Evolutionary conservation across 2,113 vertebrate species (phyloP).

Genomic region (zebrafish (Danio rerio)): DNA sequence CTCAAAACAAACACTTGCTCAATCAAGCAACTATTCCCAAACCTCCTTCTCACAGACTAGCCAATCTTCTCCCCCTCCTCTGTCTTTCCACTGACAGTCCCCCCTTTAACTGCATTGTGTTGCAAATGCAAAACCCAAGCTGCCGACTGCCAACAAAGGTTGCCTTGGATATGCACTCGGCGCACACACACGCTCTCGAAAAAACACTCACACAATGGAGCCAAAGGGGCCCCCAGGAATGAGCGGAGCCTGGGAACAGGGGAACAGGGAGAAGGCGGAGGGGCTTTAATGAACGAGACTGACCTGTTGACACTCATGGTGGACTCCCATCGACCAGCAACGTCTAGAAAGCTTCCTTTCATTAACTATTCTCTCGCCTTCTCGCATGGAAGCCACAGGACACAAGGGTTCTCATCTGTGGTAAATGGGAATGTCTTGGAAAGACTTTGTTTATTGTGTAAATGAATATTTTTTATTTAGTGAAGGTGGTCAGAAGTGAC

Average conservation of each 20-base stretch:
- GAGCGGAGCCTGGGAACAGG: conserved; percentile 61
- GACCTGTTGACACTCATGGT: conserved; percentile 56
- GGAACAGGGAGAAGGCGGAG: conserved; percentile 29
- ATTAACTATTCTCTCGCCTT: conserved; percentile 26
- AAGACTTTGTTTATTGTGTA: too few relatives aligned
- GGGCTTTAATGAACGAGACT: conserved; percentile 50
- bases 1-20: conserved; percentile 45
- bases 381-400: not conserved
- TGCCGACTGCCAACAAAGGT: conserved; percentile 57
- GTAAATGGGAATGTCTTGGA: too few relatives aligned
- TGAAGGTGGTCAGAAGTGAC: too few relatives aligned
- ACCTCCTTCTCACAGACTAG: conserved; percentile 38
- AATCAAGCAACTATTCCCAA: conserved; percentile 49
- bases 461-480: too few relatives aligned
- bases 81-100: conserved; percentile 8
- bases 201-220: conserved; percentile 50
- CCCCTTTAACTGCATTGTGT: conserved; percentile 56
- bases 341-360: conserved; percentile 32
- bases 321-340: conserved; percentile 38
- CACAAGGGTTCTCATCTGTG: too few relatives aligned
- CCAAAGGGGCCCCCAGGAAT: conserved; percentile 58
- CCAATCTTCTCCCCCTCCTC: not conserved
- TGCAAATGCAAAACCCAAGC: conserved; percentile 63
- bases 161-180: conserved; percentile 59
- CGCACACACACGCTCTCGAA: conserved; percentile 46